Base-by-base conservation (phyloP, 2,888 invertebrate genomes). In the Scaptomyza flava region DNA sequence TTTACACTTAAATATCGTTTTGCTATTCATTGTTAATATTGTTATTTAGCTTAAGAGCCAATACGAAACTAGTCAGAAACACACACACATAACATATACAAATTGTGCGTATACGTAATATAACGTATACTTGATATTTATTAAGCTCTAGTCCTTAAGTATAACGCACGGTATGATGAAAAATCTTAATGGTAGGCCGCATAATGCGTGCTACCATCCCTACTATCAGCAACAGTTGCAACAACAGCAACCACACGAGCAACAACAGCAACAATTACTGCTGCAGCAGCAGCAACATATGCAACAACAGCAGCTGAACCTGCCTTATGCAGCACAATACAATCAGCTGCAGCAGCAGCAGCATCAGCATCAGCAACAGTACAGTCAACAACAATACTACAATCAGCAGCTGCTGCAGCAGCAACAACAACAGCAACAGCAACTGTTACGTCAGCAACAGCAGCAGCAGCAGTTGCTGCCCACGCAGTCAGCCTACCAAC, bases 141-240 rank as follows among this genome's bases (percentile, higher is more conserved):
- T 11, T 77, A 77, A 74, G 72, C 30, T 47, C 11, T 57, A 73
- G 68, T 48, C 33, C 12, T 31, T 53, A 61, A 69, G 63, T 14
- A 11, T 51, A 65, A 47, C 63, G 57, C 70, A 77, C 42, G 74
- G 57, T 79, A 86, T 85, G 89, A 89, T 89, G 85, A 87, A 87
- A 85, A 87, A 85, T 82, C 61, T 82, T 17, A 86, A 87, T 68
- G 85, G 79, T 83, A 88, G 89, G 63, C 42, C 89, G 87, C 89
- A 88, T 77, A 77, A 76, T 70, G 87, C 85, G 89, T 87, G 79
- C 86, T 88, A 88, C 71, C 88, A 86, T 64, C 83, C 88, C 41
- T 83, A 88, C 48, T 79, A 82, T 57, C 87, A 77, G 54, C 79
- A 77, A 41, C 79, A 73, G 50, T 54, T 72, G 63, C 85, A 87